Evolutionary conservation across 2,888 invertebrate species (phyloP).

Genomic region (Galerucella calmariensis): DNA sequence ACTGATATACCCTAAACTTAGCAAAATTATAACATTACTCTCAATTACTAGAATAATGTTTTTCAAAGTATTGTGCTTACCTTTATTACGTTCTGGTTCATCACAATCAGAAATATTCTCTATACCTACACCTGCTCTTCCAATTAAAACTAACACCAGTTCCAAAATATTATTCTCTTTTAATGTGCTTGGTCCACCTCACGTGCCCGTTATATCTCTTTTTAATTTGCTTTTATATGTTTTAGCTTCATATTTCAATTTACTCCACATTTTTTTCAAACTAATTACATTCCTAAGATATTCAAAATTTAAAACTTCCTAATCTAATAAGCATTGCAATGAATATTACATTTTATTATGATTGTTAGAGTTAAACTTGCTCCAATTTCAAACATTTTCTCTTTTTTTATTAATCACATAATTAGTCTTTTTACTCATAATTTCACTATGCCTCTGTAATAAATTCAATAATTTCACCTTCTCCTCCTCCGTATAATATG

Average conservation of each 20-base stretch:
- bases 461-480: not conserved
- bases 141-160: conserved; percentile 3
- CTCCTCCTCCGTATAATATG: not conserved
- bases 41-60: no score
- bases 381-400: not conserved
- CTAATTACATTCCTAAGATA: no score
- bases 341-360: not conserved
- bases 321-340: not conserved
- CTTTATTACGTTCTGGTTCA: no score
- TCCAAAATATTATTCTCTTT: conserved; percentile 2
- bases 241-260: no score
- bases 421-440: conserved; percentile 7
- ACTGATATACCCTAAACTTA: no score
- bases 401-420: not conserved
- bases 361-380: no score
- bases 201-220: not conserved
- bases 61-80: no score
- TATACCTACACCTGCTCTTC: not conserved
- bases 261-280: no score
- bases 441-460: not conserved
- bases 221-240: no score
- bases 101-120: not conserved
- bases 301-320: not conserved
- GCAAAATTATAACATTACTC: no score
- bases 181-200: not conserved